These are phyloP conservation scores for Caenorhabditis elegans DNA, from an alignment of 1,140 invertebrate species.

Conservation along the genomic window DNA sequence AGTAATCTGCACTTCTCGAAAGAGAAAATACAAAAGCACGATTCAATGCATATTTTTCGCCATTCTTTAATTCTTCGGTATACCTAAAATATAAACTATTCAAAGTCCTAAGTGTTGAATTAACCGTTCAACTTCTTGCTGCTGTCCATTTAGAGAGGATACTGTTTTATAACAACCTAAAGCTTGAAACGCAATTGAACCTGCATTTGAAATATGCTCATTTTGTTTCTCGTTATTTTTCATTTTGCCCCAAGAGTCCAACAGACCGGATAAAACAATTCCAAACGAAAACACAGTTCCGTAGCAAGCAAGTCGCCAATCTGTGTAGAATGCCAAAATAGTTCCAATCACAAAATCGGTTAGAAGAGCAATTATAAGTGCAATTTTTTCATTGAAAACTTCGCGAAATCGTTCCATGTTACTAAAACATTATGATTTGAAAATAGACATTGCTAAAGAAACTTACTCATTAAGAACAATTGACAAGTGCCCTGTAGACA, in stretches of 20 bases:
- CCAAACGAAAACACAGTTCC: slow-evolving; percentile 50
- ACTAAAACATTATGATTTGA: slow-evolving; percentile 69
- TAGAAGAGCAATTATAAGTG: slow-evolving; percentile 73
- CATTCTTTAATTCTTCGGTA: neutral
- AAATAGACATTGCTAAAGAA: neutral
- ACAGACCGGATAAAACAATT: slow-evolving; percentile 49
- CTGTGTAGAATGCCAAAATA: slow-evolving; percentile 57
- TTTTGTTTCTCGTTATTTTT: neutral
- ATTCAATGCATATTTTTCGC: neutral
- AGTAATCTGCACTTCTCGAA: neutral
- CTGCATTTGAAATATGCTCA: slow-evolving; percentile 61
- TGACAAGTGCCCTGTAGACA: slow-evolving; percentile 83
- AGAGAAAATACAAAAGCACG: neutral
- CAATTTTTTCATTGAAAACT: slow-evolving; percentile 84
- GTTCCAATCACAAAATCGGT: slow-evolving; percentile 56
- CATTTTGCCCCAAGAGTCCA: slow-evolving; percentile 46
- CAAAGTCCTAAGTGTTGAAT: no score
- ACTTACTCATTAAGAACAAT: slow-evolving; percentile 84
- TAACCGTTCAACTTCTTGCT: neutral
- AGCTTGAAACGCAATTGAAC: neutral
- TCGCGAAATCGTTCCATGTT: slow-evolving; percentile 83
- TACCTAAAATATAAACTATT: neutral
- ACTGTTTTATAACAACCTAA: neutral
- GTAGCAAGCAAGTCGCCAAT: slow-evolving; percentile 59
- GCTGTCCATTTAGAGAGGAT: neutral